Percentiles rank a stretch among this genome's conserved stretches.
Evolutionary conservation across 2,888 invertebrate species (phyloP).

Genomic region (Tromatobia lineatoria): DNA sequence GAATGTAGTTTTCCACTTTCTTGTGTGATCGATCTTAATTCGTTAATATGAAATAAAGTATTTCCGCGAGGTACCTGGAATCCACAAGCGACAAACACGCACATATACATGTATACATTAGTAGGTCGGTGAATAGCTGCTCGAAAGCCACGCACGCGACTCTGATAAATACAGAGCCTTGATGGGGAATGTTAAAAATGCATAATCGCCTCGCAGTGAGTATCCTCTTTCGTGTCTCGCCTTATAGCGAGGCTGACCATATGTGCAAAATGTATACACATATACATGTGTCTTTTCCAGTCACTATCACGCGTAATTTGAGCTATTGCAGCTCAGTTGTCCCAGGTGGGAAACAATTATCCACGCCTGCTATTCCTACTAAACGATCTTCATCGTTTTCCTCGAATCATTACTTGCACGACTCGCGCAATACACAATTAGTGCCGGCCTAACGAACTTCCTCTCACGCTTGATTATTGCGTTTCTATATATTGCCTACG

Average conservation of each 20-base stretch:
- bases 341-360: conserved; percentile 70
- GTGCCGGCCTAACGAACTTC: conserved; percentile 66
- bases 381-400: conserved; percentile 74
- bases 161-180: conserved; percentile 49
- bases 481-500: conserved; percentile 18
- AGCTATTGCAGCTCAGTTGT: conserved; percentile 45
- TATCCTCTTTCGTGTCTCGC: conserved; percentile 41
- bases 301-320: conserved; percentile 50
- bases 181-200: conserved; percentile 51
- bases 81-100: conserved; percentile 41
- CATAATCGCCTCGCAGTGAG: conserved; percentile 28
- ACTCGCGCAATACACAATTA: conserved; percentile 50
- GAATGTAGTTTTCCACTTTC: neutral
- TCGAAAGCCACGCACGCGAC: conserved; percentile 38
- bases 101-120: conserved; percentile 12
- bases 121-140: conserved; percentile 40
- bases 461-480: conserved; percentile 45
- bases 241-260: neutral
- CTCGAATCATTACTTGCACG: conserved; percentile 69
- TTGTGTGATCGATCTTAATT: conserved; percentile 2
- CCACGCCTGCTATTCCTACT: conserved; percentile 69
- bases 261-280: conserved; percentile 5
- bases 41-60: conserved; percentile 22
- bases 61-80: conserved; percentile 41
- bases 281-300: conserved; percentile 36